Evolutionary conservation across 2,797 vertebrate species (phyloP), one percentile per base, ranked within the genome.

Genomic region (Sardinella longiceps): DNA sequence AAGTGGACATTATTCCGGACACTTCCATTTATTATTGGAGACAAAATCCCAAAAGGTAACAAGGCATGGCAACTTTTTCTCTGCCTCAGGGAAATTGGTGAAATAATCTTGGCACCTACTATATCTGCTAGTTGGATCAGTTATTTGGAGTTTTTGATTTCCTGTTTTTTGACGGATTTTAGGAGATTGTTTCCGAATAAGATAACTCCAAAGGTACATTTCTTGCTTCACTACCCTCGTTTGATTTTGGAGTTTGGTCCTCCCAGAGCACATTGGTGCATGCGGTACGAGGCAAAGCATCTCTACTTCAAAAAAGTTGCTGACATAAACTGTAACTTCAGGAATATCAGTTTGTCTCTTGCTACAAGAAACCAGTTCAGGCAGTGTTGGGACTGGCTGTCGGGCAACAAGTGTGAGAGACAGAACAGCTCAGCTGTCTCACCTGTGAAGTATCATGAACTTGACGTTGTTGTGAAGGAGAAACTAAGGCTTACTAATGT

Each of bases 201-300:
- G 1, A 58, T 84, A 30, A 84, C 70, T 77, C 70, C 70, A 80
- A 84, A 80, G 46, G 74, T 84, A 80, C 83, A 84, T 51, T 85
- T 80, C 82, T 50, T 85, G 60, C 46, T 85, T 53, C 84, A 82
- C 25, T 85, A 74, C 66, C 81, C 84, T 85, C 63, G 20, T 53
- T 74, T 85, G 50, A 85, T 85, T 37, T 23, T 77, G 51, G 56
- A 82, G 60, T 50, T 82, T 43, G 80, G 85, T 63, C 56, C 82
- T 50, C 82, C 66, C 43, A 84, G 82, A 81, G 51, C 37, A 28
- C 51, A 84, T 60, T 84, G 83, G 80, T 84, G 83, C 45, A 58
- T 85, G 15, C 4, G 81, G 56, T 86, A 80, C 77, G 70, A 86
- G 74, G 82, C 82, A 30, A 86, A 86, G 51, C 85, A 85, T 45